A percentile compares a stretch with the other conserved stretches of the same genome.
These are phyloP conservation scores for Dendrophyllia cribrosa DNA, from an alignment of 64 coral and sea anemone species.

Conservation along the genomic window DNA sequence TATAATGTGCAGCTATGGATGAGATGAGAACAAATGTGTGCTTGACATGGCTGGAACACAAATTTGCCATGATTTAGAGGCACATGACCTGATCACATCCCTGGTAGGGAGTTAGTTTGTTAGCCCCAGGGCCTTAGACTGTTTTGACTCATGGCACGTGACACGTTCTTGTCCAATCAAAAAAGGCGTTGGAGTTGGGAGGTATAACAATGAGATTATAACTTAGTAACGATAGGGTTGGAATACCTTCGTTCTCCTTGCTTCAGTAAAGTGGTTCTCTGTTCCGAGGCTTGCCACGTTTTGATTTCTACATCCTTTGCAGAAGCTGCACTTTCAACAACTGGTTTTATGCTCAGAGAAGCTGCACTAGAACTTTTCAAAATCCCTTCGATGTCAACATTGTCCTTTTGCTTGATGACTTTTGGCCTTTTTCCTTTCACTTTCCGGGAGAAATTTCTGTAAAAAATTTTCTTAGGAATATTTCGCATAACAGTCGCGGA, in stretches of 20 bases:
- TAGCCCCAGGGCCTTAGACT: too few relatives aligned
- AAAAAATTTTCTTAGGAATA: background rate
- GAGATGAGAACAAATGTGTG: too few relatives aligned
- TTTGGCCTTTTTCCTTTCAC: background rate
- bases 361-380: background rate
- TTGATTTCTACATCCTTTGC: background rate
- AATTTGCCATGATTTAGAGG: too few relatives aligned
- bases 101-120: too few relatives aligned
- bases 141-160: too few relatives aligned
- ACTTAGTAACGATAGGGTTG: too few relatives aligned
- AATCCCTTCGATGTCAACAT: constrained; percentile 7
- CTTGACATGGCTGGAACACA: too few relatives aligned
- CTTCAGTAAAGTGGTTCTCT: background rate
- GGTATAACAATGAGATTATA: too few relatives aligned
- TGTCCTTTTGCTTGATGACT: background rate
- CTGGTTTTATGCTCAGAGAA: background rate
- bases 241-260: constrained; percentile 18
- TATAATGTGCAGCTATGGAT: too few relatives aligned
- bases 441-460: background rate
- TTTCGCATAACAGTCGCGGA: background rate
- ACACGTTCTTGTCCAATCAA: too few relatives aligned
- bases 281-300: constrained; percentile 13
- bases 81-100: too few relatives aligned
- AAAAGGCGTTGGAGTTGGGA: too few relatives aligned
- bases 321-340: background rate